phyloP scores from a whole-genome alignment of 2,888 invertebrate species.

The Dilophus febrilis region DNA sequence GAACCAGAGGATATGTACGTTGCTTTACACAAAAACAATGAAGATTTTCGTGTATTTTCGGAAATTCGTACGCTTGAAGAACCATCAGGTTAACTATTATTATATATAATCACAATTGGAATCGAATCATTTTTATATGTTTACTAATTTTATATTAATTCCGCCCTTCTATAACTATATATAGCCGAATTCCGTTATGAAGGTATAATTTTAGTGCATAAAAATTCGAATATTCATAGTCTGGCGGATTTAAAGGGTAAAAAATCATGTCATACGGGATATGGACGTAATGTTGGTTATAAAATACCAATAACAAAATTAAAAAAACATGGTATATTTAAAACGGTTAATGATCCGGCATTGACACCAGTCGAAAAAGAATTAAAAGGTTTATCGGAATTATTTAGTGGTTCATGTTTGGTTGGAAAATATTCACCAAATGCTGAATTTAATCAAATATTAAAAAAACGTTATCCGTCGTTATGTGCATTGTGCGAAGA shows the following conservation, averaged over 20 bases:
- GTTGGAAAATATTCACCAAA: conserved; percentile 74
- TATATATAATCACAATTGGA: neutral
- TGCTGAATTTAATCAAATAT: conserved; percentile 45
- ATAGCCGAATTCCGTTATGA: conserved; percentile 62
- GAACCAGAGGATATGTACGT: conserved; percentile 84
- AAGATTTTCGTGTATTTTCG: conserved; percentile 57
- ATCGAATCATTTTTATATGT: neutral
- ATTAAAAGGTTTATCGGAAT: conserved; percentile 56
- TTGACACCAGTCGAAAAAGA: conserved; percentile 50
- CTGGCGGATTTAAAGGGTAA: conserved; percentile 54
- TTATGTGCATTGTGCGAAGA: conserved; percentile 63
- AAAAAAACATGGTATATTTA: conserved; percentile 41
- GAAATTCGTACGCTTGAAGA: conserved; percentile 63
- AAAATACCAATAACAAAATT: conserved; percentile 64
- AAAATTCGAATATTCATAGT: conserved; percentile 48
- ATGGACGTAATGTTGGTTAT: conserved; percentile 78
- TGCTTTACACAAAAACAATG: conserved; percentile 50
- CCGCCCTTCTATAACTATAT: no score
- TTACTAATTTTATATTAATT: neutral
- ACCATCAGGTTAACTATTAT: conserved; percentile 40
- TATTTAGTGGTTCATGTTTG: conserved; percentile 70
- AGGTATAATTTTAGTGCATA: conserved; percentile 64
- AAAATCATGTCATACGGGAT: conserved; percentile 74
- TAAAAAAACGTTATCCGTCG: conserved; percentile 60
- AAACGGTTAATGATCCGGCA: conserved; percentile 24